Evolutionary conservation across 2,797 vertebrate genomes (phyloP).

Genomic region (Ctenopoma kingsleyae): DNA sequence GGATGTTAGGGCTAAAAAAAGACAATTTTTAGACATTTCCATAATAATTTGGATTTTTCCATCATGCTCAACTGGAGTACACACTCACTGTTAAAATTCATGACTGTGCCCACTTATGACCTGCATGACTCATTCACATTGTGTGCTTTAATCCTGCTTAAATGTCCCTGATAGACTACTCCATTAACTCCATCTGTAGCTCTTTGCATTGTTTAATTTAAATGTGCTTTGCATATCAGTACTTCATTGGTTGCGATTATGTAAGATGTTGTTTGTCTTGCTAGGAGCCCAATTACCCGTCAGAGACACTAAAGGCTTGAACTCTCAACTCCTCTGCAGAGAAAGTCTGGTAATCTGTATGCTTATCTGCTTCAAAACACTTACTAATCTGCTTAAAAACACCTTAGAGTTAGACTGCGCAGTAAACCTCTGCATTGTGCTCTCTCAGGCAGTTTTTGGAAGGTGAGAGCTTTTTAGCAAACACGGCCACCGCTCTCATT

Average conservation of each 20-base stretch:
- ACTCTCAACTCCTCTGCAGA: slow-evolving; percentile 42
- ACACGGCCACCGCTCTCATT: slow-evolving; percentile 49
- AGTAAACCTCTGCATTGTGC: slow-evolving; percentile 41
- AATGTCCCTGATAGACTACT: slow-evolving; percentile 27
- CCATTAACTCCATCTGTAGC: slow-evolving; percentile 49
- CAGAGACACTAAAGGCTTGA: slow-evolving; percentile 49
- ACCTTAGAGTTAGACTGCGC: slow-evolving; percentile 46
- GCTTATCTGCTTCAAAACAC: slow-evolving; percentile 65
- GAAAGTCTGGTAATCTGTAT: slow-evolving; percentile 54
- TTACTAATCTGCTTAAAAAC: slow-evolving; percentile 63
- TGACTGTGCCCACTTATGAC: slow-evolving; percentile 2
- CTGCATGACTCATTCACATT: slow-evolving; percentile 20
- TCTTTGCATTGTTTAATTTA: slow-evolving; percentile 48
- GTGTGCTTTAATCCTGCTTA: slow-evolving; percentile 36
- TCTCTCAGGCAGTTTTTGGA: slow-evolving; percentile 34
- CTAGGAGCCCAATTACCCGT: slow-evolving; percentile 48
- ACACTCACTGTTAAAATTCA: not conserved
- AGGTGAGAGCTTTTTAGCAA: slow-evolving; percentile 48
- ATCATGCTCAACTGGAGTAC: not conserved
- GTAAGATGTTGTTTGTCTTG: slow-evolving; percentile 57
- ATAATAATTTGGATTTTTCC: not conserved
- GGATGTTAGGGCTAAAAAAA: not conserved
- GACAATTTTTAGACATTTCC: not conserved
- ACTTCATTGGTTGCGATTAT: slow-evolving; percentile 37
- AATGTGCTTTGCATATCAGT: slow-evolving; percentile 52